Percentiles rank a stretch among this genome's conserved stretches.
phyloP scores from a whole-genome alignment of 2,113 vertebrate species.

The Prionailurus viverrinus region DNA sequence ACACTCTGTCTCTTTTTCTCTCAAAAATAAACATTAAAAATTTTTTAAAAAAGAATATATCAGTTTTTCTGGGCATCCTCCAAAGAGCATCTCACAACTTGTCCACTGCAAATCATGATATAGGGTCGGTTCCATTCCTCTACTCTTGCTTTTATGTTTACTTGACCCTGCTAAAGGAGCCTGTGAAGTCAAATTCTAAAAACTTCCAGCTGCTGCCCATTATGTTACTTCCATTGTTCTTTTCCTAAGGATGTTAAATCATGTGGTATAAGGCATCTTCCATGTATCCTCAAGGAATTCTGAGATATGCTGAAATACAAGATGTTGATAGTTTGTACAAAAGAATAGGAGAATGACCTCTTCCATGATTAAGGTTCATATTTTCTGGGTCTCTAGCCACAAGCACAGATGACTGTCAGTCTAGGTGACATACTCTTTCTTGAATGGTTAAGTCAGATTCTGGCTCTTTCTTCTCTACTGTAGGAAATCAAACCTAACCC shows the following conservation, averaged over 20 bases:
- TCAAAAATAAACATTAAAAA: no score
- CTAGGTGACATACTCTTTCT: not conserved
- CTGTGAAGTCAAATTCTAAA: not conserved
- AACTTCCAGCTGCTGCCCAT: not conserved
- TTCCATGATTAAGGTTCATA: not conserved
- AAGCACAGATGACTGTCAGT: not conserved
- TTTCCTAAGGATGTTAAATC: not conserved
- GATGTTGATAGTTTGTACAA: not conserved
- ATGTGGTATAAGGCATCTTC: not conserved
- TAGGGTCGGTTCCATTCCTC: fast-evolving
- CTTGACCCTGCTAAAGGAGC: not conserved
- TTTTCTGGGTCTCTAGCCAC: not conserved
- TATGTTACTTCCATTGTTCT: not conserved
- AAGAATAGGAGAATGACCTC: not conserved
- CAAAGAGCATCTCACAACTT: not conserved
- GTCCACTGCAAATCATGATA: not conserved
- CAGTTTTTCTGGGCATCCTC: not conserved
- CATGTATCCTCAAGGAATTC: no score
- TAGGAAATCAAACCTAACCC: not conserved
- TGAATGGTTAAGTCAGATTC: not conserved
- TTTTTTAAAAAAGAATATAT: not conserved
- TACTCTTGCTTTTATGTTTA: not conserved
- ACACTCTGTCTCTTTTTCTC: no score
- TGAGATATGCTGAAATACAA: not conserved
- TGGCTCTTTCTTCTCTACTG: not conserved